Conservation (phyloP, 1,140 invertebrate genomes). For the Harlomillsia oculata region DNA sequence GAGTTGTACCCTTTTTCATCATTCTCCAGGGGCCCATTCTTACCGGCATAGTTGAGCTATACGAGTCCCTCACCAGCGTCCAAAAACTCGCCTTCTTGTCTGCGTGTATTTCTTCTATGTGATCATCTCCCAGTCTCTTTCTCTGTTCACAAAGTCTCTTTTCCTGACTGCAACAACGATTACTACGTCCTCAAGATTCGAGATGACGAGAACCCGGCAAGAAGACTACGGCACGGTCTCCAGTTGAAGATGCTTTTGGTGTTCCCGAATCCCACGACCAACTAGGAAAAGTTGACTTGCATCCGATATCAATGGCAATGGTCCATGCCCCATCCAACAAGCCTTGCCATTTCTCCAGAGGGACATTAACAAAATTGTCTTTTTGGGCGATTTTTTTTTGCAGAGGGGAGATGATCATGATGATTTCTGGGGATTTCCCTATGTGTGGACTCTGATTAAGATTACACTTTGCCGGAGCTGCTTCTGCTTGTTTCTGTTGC, state of each 20-base stretch:
- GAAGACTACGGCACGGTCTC: no score
- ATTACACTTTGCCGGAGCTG: not conserved
- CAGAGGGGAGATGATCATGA: slow-evolving; percentile 1
- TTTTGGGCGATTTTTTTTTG: slow-evolving; percentile 15
- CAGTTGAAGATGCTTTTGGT: no score
- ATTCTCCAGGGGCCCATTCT: slow-evolving; percentile 9
- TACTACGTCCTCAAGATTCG: no score
- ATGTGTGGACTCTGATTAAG: not conserved
- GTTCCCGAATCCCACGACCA: not conserved
- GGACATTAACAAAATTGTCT: slow-evolving; percentile 30
- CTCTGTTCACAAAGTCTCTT: no score
- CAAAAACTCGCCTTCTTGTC: no score
- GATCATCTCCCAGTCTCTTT: no score
- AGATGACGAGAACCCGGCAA: no score
- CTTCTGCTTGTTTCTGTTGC: no score
- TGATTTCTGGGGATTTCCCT: not conserved
- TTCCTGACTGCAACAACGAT: no score
- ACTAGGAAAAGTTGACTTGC: not conserved
- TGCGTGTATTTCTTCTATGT: no score
- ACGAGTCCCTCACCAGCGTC: no score
- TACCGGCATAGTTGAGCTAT: not conserved
- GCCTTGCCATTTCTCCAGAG: slow-evolving; percentile 10
- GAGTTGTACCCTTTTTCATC: slow-evolving; percentile 1
- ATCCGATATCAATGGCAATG: not conserved
- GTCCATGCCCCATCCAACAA: not conserved